Conservation (phyloP, 1,140 invertebrate species). For the Cyclargus thomasi region DNA sequence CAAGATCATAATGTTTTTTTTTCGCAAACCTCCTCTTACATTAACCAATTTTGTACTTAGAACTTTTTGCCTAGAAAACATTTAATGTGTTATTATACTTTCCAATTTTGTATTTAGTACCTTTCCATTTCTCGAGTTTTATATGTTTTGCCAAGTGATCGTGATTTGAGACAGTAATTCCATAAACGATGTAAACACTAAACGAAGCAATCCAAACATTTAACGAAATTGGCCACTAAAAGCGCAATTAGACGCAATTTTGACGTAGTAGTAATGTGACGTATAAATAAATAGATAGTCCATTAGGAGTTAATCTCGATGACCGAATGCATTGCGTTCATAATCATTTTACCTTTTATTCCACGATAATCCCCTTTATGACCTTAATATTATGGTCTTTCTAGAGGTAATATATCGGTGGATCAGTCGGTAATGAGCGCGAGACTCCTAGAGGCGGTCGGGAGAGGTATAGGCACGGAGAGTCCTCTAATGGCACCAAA, state of each 20-base stretch:
- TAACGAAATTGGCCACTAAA: slow-evolving; percentile 68
- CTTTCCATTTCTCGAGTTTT: slow-evolving; percentile 6
- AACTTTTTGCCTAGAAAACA: too few species aligned
- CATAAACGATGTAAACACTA: not conserved
- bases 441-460: slow-evolving; percentile 60
- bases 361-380: not conserved
- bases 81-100: not conserved
- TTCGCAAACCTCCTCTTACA: not conserved
- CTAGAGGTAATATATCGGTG: not conserved
- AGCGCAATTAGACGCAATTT: slow-evolving; percentile 67
- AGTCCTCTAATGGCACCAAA: slow-evolving; percentile 41
- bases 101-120: not conserved
- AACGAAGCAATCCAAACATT: slow-evolving; percentile 22
- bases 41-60: not conserved
- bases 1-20: not conserved
- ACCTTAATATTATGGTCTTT: not conserved
- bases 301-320: slow-evolving; percentile 72
- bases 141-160: not conserved
- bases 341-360: not conserved
- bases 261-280: slow-evolving; percentile 67
- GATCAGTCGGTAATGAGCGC: slow-evolving; percentile 55
- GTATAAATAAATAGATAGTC: slow-evolving; percentile 61
- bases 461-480: slow-evolving; percentile 38
- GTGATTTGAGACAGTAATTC: not conserved
- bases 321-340: slow-evolving; percentile 66